These are phyloP conservation scores for Zaprionus kolodkinae DNA, from an alignment of 1,140 invertebrate genomes.

Conservation along the genomic window DNA sequence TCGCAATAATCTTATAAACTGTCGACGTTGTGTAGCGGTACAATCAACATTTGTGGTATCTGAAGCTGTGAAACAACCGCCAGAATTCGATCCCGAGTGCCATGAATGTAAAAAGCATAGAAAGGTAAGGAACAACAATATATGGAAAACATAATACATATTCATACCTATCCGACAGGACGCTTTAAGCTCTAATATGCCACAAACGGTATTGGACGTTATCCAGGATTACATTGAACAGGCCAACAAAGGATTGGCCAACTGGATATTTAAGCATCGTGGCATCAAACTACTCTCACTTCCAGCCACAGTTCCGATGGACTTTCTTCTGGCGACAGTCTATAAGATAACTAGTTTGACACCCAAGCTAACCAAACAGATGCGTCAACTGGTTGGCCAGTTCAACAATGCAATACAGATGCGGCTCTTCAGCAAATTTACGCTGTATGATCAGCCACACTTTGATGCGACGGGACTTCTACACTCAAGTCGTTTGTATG, in stretches of 20 bases:
- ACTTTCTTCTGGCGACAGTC: slow-evolving; percentile 92
- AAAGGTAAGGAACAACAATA: slow-evolving; percentile 85
- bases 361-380: slow-evolving; percentile 75
- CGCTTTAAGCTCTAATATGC: slow-evolving; percentile 93
- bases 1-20: slow-evolving; percentile 95
- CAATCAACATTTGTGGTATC: slow-evolving; percentile 92
- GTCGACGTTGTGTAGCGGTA: slow-evolving; percentile 92
- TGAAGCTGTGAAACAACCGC: slow-evolving; percentile 86
- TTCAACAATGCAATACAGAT: slow-evolving; percentile 74
- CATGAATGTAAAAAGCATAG: slow-evolving; percentile 92
- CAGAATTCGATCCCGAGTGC: slow-evolving; percentile 93
- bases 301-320: slow-evolving; percentile 93
- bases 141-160: background rate
- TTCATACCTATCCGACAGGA: slow-evolving; percentile 81
- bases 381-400: slow-evolving; percentile 68
- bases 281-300: slow-evolving; percentile 92
- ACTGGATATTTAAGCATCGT: slow-evolving; percentile 94
- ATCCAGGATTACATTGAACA: slow-evolving; percentile 96
- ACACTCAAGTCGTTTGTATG: slow-evolving; percentile 76
- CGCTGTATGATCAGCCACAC: slow-evolving; percentile 77
- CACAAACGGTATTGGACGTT: slow-evolving; percentile 92
- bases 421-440: slow-evolving; percentile 75
- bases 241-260: slow-evolving; percentile 94
- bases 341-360: slow-evolving; percentile 83
- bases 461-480: slow-evolving; percentile 79